Evolutionary conservation across 2,113 vertebrate genomes (phyloP).

Genomic region (Callionymus lyra): DNA sequence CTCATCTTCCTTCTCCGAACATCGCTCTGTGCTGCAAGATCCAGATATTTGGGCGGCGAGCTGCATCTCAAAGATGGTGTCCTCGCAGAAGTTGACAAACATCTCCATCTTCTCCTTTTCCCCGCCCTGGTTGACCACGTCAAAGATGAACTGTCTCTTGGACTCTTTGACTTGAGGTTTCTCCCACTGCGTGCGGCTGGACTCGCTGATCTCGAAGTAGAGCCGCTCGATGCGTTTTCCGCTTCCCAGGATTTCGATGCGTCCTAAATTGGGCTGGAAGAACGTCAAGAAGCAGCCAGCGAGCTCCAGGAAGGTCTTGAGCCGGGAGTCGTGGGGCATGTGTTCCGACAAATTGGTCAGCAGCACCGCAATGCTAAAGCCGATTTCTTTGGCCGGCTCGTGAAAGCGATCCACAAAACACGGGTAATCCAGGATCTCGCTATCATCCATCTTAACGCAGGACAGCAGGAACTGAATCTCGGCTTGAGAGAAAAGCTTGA

Average conservation of each 20-base stretch:
- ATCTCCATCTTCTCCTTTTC: conserved; percentile 98
- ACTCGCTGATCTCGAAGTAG: conserved; percentile 94
- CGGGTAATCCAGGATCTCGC: conserved; percentile 81
- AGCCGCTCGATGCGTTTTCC: conserved; percentile 91
- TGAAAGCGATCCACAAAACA: conserved; percentile 88
- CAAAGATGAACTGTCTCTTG: conserved; percentile 92
- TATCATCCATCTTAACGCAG: conserved; percentile 78
- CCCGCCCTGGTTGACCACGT: conserved; percentile 85
- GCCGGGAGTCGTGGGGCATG: conserved; percentile 82
- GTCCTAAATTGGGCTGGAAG: conserved; percentile 84
- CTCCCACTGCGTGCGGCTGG: conserved; percentile 92
- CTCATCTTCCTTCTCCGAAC: conserved; percentile 64
- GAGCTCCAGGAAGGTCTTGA: conserved; percentile 81
- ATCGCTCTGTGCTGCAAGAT: conserved; percentile 70
- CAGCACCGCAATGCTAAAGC: conserved; percentile 88
- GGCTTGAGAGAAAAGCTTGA: conserved; percentile 78
- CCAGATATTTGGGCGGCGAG: conserved; percentile 85
- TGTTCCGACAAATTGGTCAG: conserved; percentile 92
- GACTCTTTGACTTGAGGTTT: conserved; percentile 97
- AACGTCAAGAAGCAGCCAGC: conserved; percentile 84
- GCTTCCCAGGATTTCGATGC: conserved; percentile 91
- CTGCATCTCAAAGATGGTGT: conserved; percentile 98
- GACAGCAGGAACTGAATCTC: conserved; percentile 86
- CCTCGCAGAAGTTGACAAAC: conserved; percentile 94
- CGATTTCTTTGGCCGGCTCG: conserved; percentile 89